Percentiles rank a stretch among this genome's conserved stretches.
Evolutionary conservation across 2,797 vertebrate species (phyloP).

Genomic region (Bradypodion ventrale): DNA sequence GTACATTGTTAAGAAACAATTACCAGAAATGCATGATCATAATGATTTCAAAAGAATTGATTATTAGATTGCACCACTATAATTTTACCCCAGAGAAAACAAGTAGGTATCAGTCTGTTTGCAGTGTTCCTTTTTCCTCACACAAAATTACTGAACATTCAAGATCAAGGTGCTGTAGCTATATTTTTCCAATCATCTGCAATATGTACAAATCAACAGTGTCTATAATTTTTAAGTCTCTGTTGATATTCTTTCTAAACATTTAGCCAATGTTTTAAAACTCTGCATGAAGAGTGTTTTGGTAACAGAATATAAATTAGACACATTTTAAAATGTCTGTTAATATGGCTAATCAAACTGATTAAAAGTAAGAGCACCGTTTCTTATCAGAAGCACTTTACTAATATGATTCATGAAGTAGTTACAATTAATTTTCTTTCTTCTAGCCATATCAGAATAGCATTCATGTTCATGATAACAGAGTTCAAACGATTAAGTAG

Average conservation of each 20-base stretch:
- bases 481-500: slow-evolving; percentile 13
- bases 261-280: slow-evolving; percentile 7
- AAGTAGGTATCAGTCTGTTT: slow-evolving; percentile 23
- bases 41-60: slow-evolving; percentile 42
- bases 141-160: slow-evolving; percentile 27
- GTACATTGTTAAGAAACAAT: slow-evolving; percentile 40
- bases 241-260: not conserved
- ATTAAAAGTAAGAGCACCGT: slow-evolving; percentile 8
- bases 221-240: not conserved
- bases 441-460: not conserved
- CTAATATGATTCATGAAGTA: not conserved
- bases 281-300: slow-evolving; percentile 1
- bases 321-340: not conserved
- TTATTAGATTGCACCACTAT: slow-evolving; percentile 50
- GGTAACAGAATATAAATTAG: not conserved
- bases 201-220: not conserved
- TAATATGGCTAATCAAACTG: not conserved
- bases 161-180: not conserved
- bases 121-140: slow-evolving; percentile 26
- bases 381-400: not conserved
- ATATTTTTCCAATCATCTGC: slow-evolving; percentile 11
- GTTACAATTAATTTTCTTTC: slow-evolving; percentile 4
- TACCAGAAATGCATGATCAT: slow-evolving; percentile 29
- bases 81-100: slow-evolving; percentile 12
- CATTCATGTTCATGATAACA: not conserved